These are phyloP conservation scores for Argentina silus DNA, from an alignment of 2,797 vertebrate species.

Conservation along the genomic window DNA sequence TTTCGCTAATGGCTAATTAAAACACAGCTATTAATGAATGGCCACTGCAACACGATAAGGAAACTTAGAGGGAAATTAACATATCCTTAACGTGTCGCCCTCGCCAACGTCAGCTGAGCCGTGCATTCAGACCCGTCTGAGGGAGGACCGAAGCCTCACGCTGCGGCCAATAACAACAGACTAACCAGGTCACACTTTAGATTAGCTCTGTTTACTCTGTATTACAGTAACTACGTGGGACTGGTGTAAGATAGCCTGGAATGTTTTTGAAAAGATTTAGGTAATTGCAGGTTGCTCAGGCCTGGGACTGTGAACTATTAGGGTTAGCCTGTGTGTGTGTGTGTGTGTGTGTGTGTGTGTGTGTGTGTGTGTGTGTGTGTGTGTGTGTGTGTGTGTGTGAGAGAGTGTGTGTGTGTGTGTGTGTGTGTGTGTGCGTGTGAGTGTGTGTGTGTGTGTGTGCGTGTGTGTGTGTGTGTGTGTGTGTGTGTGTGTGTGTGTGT, in stretches of 20 bases:
- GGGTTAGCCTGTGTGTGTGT: constrained; percentile 6
- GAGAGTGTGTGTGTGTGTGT: constrained; percentile 5
- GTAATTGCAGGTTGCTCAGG: too few species aligned
- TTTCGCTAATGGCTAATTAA: constrained; percentile 84
- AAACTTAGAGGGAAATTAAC: constrained; percentile 68
- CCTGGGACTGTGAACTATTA: too few species aligned
- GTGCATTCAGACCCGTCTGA: too few species aligned
- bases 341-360: constrained; percentile 19
- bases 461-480: not conserved
- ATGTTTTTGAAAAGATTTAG: too few species aligned
- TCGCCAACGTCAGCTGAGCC: constrained; percentile 29
- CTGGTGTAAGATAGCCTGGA: too few species aligned
- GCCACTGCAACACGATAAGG: constrained; percentile 73
- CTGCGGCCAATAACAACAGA: too few species aligned
- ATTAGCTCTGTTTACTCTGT: too few species aligned
- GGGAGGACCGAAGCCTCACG: too few species aligned
- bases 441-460: not conserved
- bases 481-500: constrained; percentile 2
- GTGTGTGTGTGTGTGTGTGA: constrained; percentile 13
- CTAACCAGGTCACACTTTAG: too few species aligned
- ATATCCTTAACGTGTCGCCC: constrained; percentile 66
- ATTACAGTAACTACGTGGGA: too few species aligned
- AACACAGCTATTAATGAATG: constrained; percentile 79
- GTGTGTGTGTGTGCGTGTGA: constrained; percentile 6
- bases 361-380: constrained; percentile 10